Conservation (phyloP, 37 sponge, comb jelly and placozoan genomes). For the Agelas oroides region DNA sequence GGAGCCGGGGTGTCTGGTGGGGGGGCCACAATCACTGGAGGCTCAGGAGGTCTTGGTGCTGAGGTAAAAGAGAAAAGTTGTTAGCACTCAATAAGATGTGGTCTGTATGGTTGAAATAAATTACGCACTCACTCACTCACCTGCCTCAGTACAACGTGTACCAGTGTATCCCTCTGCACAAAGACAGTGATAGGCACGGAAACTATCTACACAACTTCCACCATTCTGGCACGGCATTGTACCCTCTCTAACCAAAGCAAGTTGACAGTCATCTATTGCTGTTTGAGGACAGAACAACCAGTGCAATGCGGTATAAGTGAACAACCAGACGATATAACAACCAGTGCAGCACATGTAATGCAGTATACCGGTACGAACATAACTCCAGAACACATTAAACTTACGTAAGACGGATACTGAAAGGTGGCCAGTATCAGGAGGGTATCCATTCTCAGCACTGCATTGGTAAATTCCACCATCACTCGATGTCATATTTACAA, state of each 20-base stretch:
- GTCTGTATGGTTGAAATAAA: no score
- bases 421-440: no score
- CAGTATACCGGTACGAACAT: no score
- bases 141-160: background rate
- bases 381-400: no score
- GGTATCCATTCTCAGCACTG: background rate
- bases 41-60: no score
- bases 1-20: background rate
- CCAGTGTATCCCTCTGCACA: conserved; percentile 9
- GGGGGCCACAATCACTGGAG: background rate
- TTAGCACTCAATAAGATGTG: no score
- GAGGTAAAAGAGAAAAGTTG: no score
- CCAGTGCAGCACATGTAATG: no score
- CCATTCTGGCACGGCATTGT: conserved; percentile 51
- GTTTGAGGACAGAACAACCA: background rate
- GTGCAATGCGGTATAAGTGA: no score
- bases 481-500: background rate
- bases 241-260: background rate
- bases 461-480: conserved; percentile 27
- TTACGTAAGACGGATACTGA: background rate
- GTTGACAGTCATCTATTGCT: conserved; percentile 40
- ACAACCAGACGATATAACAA: no score
- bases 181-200: background rate
- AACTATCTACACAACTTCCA: conserved; percentile 13
- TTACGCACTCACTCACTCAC: no score